Evolutionary conservation across 2,113 vertebrate genomes (phyloP).

Genomic region (Pituophis catenifer): DNA sequence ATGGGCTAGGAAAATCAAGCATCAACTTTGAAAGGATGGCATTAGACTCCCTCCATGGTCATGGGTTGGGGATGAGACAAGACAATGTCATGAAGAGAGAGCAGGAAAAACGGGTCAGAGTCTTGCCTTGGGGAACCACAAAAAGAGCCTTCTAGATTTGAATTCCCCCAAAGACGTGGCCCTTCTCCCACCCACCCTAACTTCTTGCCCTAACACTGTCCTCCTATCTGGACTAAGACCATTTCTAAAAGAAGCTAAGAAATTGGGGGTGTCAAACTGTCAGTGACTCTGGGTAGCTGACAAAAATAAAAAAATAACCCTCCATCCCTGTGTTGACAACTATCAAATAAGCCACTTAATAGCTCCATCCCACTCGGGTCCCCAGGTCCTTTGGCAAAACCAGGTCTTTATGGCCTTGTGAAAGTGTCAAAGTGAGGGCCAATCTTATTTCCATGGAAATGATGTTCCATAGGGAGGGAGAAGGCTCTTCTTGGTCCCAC

Average conservation of each 20-base stretch:
- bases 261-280: neutral
- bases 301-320: no score
- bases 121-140: neutral
- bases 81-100: neutral
- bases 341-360: no score
- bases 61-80: neutral
- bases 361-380: no score
- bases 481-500: neutral
- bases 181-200: neutral
- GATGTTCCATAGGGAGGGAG: neutral
- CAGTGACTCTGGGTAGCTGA: no score
- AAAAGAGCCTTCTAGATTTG: neutral
- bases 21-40: neutral
- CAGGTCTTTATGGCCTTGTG: no score
- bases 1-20: neutral
- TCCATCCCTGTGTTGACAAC: no score
- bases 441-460: neutral
- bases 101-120: neutral
- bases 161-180: neutral
- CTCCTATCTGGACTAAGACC: neutral
- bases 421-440: no score
- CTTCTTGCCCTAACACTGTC: neutral
- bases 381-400: no score
- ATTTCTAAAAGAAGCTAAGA: neutral
- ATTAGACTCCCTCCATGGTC: neutral